These are phyloP conservation scores for Centruroides sculpturatus DNA, from an alignment of 1,140 invertebrate genomes.

Conservation along the genomic window DNA sequence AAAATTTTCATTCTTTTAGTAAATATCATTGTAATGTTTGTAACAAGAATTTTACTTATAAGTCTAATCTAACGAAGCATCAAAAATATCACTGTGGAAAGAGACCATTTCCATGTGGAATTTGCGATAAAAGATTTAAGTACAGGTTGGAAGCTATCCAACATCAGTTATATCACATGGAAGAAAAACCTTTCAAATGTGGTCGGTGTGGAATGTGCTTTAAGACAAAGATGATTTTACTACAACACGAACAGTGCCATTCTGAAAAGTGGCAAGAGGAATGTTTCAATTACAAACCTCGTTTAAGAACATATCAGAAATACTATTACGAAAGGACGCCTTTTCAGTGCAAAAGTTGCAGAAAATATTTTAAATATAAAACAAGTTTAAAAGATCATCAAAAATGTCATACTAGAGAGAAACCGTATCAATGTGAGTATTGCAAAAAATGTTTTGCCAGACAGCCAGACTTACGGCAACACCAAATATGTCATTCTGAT, in stretches of 20 bases:
- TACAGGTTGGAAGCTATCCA: neutral
- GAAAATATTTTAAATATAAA: slow-evolving; percentile 12
- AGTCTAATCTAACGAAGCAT: slow-evolving; percentile 2
- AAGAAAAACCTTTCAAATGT: no score
- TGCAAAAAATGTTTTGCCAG: slow-evolving; percentile 11
- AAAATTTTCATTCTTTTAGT: no score
- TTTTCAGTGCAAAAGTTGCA: slow-evolving; percentile 1
- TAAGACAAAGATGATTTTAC: no score
- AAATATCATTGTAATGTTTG: slow-evolving; percentile 2
- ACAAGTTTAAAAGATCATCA: slow-evolving; percentile 9
- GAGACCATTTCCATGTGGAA: neutral
- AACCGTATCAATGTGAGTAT: slow-evolving; percentile 7
- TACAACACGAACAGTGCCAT: no score
- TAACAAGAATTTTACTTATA: neutral
- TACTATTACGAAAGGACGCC: neutral
- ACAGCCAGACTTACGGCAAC: slow-evolving; percentile 29
- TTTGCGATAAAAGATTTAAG: slow-evolving; percentile 10
- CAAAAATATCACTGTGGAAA: neutral
- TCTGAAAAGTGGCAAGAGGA: no score
- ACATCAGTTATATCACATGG: no score
- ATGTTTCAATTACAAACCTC: neutral
- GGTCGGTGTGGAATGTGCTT: no score
- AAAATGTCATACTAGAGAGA: slow-evolving; percentile 25
- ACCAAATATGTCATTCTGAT: slow-evolving; percentile 29
- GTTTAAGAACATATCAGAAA: neutral